Conservation (phyloP, 2,113 vertebrate species). For the Aphyosemion australe region DNA sequence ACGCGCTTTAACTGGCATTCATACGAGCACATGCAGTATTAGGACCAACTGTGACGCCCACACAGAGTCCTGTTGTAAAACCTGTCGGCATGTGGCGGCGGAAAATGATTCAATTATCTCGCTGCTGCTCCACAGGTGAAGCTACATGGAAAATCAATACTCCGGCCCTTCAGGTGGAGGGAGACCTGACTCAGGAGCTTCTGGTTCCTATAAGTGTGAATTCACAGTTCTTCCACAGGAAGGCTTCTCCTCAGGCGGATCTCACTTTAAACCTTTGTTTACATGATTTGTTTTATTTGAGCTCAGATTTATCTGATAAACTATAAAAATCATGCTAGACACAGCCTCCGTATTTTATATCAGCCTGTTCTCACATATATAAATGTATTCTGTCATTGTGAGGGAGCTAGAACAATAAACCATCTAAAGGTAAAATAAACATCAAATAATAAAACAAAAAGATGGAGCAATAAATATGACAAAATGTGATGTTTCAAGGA, state of each 20-base stretch:
- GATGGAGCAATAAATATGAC: too few relatives aligned
- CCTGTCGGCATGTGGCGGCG: not conserved
- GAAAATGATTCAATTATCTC: not conserved
- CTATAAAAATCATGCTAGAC: too few relatives aligned
- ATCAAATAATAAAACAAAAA: too few relatives aligned
- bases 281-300: not conserved
- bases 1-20: conserved; percentile 8
- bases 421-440: too few relatives aligned
- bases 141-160: conserved; percentile 5
- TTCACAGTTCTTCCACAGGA: not conserved
- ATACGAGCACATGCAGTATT: conserved; percentile 10
- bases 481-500: too few relatives aligned
- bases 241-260: not conserved
- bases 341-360: too few relatives aligned
- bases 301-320: not conserved
- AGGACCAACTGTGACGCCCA: conserved; percentile 36
- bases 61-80: conserved; percentile 19
- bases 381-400: too few relatives aligned
- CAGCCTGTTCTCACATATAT: too few relatives aligned
- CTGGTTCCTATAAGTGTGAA: not conserved
- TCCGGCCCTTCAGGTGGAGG: not conserved
- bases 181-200: not conserved
- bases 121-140: not conserved
- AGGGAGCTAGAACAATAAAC: too few relatives aligned
- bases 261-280: not conserved